Base-by-base conservation (phyloP, 1,140 invertebrate species). In the Melipona quadrifasciata region DNA sequence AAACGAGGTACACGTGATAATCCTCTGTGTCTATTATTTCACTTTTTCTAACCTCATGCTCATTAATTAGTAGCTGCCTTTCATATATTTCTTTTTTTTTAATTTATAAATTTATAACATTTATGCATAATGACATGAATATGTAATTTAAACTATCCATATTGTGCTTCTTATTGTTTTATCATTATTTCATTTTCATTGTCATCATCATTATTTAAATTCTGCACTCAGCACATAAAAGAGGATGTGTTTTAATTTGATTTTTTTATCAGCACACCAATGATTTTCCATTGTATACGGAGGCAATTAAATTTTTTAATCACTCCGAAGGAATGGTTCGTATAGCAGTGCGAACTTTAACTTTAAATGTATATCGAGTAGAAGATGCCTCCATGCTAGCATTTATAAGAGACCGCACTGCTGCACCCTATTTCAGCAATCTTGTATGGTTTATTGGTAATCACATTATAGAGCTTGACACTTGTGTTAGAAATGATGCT, bases 401-500 rank as follows among this genome's bases (percentile, higher is more conserved):
- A 86, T 99, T 99, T 94, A 99, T 99, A 87, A 96, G 98, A 91
- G 98, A 99, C 94, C 96, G 97, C 95, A 99, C 99, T 72, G 98
- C 99, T 68, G 98, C 98, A 39, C 98, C 99, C 17, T 99, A 99
- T 95, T 99, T 99, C 93, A 99, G 98, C 85, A 99, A 99, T 95
- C 96, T 99, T 47, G 99, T 99, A n/a, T 99, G 99, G 98, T 99
- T 99, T 92, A 99, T 99, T 93, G 99, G 99, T 74, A 99, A 99
- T 95, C 99, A 99, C 94, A 99, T 99, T 82, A 95, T 99, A 83
- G 99, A 99, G 94, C 95, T 99, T 74, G 99, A 99, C 94, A 96
- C 96, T 10, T 99, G 99, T 95, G 98, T 99, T 51, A 96, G 98
- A 91, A 98, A 98, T 93, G 98, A 99, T 95, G 97, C 97, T 77